Evolutionary conservation across 2,888 invertebrate species (phyloP).

Genomic region (Trichacis sp.): DNA sequence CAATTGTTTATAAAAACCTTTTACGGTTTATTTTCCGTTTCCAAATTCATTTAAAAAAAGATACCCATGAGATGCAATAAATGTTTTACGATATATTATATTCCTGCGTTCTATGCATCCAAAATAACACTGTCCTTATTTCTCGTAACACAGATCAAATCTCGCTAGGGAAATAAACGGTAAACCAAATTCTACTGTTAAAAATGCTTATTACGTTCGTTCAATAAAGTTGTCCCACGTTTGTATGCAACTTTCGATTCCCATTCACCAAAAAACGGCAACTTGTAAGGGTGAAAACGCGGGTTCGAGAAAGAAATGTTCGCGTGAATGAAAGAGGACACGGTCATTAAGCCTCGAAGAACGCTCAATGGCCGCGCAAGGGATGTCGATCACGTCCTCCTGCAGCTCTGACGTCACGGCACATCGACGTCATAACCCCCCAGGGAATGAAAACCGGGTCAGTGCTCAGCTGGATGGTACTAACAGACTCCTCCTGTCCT

Average conservation of each 20-base stretch:
- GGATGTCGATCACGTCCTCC: constrained; percentile 55
- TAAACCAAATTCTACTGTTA: too few species aligned
- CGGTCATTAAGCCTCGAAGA: constrained; percentile 59
- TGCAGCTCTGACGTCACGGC: constrained; percentile 54
- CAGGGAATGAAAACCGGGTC: constrained; percentile 52
- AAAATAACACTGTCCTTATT: too few species aligned
- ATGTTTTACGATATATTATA: too few species aligned
- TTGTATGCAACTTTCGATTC: too few species aligned
- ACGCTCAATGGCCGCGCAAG: constrained; percentile 59
- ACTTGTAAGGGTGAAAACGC: neutral
- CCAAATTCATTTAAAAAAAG: too few species aligned
- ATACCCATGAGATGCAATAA: too few species aligned
- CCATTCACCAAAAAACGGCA: neutral
- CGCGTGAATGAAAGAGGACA: constrained; percentile 59
- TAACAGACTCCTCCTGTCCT: constrained; percentile 31
- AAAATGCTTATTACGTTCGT: too few species aligned
- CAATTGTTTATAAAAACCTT: too few species aligned
- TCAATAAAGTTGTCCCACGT: neutral
- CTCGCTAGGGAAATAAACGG: too few species aligned
- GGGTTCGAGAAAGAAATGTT: constrained; percentile 45
- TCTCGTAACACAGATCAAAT: too few species aligned
- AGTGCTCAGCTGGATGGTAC: constrained; percentile 49
- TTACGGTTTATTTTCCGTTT: too few species aligned
- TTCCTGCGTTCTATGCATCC: too few species aligned
- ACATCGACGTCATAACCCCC: constrained; percentile 50